Evolutionary conservation across 2,888 invertebrate species (phyloP), one percentile per base, ranked within the genome.

Genomic region (Hecatera dysodea): DNA sequence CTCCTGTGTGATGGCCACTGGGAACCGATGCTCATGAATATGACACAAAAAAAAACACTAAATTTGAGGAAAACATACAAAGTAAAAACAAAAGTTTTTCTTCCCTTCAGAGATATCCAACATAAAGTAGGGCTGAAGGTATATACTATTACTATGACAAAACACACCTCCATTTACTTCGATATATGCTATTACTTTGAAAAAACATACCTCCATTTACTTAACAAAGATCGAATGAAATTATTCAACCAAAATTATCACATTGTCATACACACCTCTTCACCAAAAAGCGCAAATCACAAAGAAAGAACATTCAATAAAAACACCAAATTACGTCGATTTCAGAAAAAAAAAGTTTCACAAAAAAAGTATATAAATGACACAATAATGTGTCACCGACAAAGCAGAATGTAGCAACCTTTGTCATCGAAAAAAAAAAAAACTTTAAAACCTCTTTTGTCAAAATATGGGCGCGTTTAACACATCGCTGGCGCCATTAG

Each of bases 401-500:
- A 83, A 83, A 82, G 83, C 55, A 59, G 82, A 55, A 78, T 75
- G 81, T 67, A 53, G 83, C 82, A 82, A 88, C 86, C 86, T 84
- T 74, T 87, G 86, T 89, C 88, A 81, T 77, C 56, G 67, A 57
- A 69, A 73, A 78, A 87, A 42, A n/a, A 91, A 91, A 91, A 91
- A 90, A 87, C 2, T 22, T 81, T 86, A 89, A 91, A 91, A 91
- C 90, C 90, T 90, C 90, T 84, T 92, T 93, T 92, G 92, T 93
- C 91, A 91, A 89, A 92, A 92, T 90, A 92, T 83, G 86, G 87
- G 76, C 87, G 89, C 89, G 82, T 92, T 93, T 93, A 91, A 93
- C 93, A 93, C 92, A 82, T 86, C 90, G 89, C 73, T 90, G 93
- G 93, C 93, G 93, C 94, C 93, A 90, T 89, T 78, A 67, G 12